Evolutionary conservation across 1,140 invertebrate genomes (phyloP).

Genomic region (Reticulitermes speratus): DNA sequence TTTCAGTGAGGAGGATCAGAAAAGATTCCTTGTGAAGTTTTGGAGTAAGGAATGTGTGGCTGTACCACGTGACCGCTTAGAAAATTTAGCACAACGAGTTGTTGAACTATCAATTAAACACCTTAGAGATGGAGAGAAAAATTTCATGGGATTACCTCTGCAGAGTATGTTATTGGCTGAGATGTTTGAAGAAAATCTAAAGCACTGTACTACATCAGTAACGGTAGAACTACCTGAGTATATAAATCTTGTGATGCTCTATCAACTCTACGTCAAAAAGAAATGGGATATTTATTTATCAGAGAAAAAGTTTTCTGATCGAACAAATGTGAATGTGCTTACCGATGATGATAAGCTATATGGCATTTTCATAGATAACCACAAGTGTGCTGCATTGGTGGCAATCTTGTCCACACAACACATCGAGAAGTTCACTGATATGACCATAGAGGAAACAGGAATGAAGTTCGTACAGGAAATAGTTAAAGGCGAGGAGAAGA

Average conservation of each 20-base stretch:
- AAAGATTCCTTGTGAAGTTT: constrained; percentile 19
- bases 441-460: background rate
- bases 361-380: background rate
- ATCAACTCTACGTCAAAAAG: constrained; percentile 21
- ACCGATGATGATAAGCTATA: background rate
- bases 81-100: background rate
- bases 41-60: background rate
- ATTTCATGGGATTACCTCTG: constrained; percentile 29
- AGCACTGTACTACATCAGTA: background rate
- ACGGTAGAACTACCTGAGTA: background rate
- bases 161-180: constrained; percentile 10
- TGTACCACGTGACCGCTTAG: background rate
- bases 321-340: background rate
- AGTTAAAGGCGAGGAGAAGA: background rate
- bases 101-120: background rate
- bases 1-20: constrained; percentile 29
- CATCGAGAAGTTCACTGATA: background rate
- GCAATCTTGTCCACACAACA: background rate
- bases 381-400: constrained; percentile 12
- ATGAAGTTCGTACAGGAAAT: background rate
- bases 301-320: constrained; percentile 27
- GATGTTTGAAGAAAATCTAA: background rate
- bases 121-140: constrained; percentile 17
- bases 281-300: constrained; percentile 25
- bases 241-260: constrained; percentile 4